phyloP scores from a whole-genome alignment of 2,113 vertebrate species.

The Nesospiza acunhae region DNA sequence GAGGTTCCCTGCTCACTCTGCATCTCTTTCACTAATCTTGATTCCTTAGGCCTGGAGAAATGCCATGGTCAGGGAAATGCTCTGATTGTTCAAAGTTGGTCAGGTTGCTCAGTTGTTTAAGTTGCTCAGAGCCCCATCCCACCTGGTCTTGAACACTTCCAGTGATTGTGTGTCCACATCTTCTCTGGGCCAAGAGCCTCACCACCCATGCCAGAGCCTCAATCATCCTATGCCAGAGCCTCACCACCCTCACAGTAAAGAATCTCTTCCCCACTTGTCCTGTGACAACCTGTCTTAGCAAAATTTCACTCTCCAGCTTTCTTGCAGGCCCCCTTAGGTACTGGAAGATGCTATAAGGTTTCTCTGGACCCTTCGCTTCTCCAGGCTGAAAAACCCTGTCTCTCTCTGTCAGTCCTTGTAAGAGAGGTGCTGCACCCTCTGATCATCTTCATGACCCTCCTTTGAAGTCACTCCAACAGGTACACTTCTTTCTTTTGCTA shows the following conservation, averaged over 20 bases:
- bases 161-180: fast-evolving
- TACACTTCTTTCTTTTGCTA: too few species aligned
- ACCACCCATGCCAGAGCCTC: background rate
- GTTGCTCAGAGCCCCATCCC: background rate
- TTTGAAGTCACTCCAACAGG: background rate
- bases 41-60: background rate
- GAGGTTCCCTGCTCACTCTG: fast-evolving
- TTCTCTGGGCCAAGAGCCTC: background rate
- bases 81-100: background rate
- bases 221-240: background rate
- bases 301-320: background rate
- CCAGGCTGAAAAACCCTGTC: background rate
- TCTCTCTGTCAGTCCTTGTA: background rate
- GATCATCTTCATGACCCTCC: background rate
- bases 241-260: background rate
- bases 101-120: background rate
- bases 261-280: background rate
- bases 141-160: background rate
- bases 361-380: background rate
- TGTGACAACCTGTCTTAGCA: background rate
- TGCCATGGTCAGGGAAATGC: too few species aligned
- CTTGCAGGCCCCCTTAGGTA: background rate
- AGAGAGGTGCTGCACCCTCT: background rate
- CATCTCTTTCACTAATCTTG: background rate
- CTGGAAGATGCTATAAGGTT: background rate